Conservation (phyloP, 37 sponge, comb jelly and placozoan species). For the Cliona cf. orientalis region DNA sequence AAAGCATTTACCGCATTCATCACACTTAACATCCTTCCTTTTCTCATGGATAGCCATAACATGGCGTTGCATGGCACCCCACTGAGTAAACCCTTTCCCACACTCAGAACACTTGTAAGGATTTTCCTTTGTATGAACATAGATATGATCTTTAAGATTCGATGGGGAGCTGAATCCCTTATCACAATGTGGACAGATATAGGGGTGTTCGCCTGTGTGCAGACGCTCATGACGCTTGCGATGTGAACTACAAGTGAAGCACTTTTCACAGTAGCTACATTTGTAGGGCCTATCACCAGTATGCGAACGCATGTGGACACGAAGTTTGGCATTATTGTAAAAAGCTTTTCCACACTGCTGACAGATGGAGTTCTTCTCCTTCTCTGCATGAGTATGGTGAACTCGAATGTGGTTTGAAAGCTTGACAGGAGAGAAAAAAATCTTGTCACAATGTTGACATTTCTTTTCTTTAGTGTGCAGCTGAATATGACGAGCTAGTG, state of each 20-base stretch:
- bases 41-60: constrained; percentile 30
- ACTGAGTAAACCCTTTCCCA: constrained; percentile 44
- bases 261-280: constrained; percentile 32
- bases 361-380: constrained; percentile 16
- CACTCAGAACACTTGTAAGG: constrained; percentile 28
- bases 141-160: constrained; percentile 26
- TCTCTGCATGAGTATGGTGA: constrained; percentile 16
- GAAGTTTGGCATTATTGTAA: constrained; percentile 22
- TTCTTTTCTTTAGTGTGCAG: constrained; percentile 18
- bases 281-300: constrained; percentile 15
- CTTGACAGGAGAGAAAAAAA: constrained; percentile 26
- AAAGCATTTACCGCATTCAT: constrained; percentile 23
- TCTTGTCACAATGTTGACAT: constrained; percentile 23
- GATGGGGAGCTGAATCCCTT: constrained; percentile 43
- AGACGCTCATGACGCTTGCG: constrained; percentile 35
- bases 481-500: constrained; percentile 10
- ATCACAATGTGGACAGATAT: neutral
- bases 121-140: constrained; percentile 30
- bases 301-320: constrained; percentile 20
- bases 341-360: constrained; percentile 26
- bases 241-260: constrained; percentile 18
- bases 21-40: constrained; percentile 28
- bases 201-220: constrained; percentile 34
- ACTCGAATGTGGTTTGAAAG: constrained; percentile 15
- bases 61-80: constrained; percentile 47